Base-by-base conservation (phyloP, 2,113 vertebrate genomes). In the Gallinago undulata region DNA sequence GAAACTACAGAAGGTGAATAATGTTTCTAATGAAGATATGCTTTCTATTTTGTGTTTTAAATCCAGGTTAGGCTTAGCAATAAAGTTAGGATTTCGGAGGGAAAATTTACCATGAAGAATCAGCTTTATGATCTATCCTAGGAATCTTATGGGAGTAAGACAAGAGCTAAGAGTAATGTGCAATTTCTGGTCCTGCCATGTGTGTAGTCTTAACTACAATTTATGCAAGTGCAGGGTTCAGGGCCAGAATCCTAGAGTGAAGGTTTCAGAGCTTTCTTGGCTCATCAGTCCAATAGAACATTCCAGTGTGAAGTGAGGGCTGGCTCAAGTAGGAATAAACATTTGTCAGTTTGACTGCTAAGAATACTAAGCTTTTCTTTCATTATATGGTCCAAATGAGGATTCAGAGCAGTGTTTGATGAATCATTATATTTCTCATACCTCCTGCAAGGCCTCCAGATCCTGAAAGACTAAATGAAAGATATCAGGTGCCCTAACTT, bases 91-190 rank as follows among this genome's bases (percentile, higher is more conserved):
- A 25, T 45, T 63, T 45, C 31, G 7, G 13, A 62, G 35, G 30
- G 19, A 55, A 55, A 47, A 55, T 21, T 21, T 27, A 73, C 13
- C 15, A 3, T 84, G 21, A 84, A 55, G 69, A 74, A 55, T 73
- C 25, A 45, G 9, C 55, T 45, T 45, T 63, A 25, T 64, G 33
- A 64, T 31, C 15, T 31, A 9, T 37, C 22, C 33, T 84, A 63
- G 48, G 59, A 74, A 47, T 64, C 21, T 31, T 64, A 37, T 22
- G 55, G 37, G 59, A 17, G 19, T 25, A 84, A 67, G n/a, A 74
- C 2, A 6, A 78, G 21, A 59, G 8, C 6, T 67, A 79, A 63
- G 0, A 2, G 7, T n/a, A 56, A 70, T 0, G 3, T 37, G 31
- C n/a, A 59, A 22, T 31, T 89, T 19, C 28, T 80, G 72, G 19